Evolutionary conservation across 2,113 vertebrate genomes (phyloP).

Genomic region (Heterotis niloticus): DNA sequence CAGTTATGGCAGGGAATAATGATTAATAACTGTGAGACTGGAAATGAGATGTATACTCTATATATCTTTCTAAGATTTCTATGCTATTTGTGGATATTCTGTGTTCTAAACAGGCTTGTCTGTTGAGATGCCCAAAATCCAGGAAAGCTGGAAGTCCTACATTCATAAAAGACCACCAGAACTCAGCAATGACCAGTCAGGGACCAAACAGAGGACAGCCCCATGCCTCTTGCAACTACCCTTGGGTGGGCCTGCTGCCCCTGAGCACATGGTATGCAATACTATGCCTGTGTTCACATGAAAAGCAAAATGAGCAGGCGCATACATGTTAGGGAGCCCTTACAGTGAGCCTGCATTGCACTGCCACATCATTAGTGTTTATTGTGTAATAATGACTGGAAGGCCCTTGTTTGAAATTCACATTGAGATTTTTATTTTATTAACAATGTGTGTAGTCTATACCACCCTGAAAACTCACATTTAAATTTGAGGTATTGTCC

Average conservation of each 20-base stretch:
- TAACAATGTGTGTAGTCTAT: too few species aligned
- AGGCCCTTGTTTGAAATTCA: too few species aligned
- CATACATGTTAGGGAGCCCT: neutral
- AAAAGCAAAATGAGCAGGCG: neutral
- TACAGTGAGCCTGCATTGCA: too few species aligned
- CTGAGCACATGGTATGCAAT: neutral
- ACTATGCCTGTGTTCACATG: neutral
- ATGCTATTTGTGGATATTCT: neutral
- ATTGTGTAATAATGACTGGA: too few species aligned
- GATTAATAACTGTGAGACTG: neutral
- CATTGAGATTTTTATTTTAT: too few species aligned
- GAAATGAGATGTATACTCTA: neutral
- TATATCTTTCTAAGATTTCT: neutral
- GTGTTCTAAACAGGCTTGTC: neutral
- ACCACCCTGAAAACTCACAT: too few species aligned
- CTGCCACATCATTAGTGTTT: too few species aligned
- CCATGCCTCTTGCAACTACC: neutral
- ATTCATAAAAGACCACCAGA: slow-evolving; percentile 10
- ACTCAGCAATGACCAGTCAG: neutral
- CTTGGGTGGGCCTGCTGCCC: neutral
- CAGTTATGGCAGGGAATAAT: neutral
- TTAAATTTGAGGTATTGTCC: too few species aligned
- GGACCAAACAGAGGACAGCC: neutral
- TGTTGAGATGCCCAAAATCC: neutral
- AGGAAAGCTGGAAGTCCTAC: neutral